Evolutionary conservation across 2,113 vertebrate species (phyloP).

Genomic region (Eurystomus gularis): DNA sequence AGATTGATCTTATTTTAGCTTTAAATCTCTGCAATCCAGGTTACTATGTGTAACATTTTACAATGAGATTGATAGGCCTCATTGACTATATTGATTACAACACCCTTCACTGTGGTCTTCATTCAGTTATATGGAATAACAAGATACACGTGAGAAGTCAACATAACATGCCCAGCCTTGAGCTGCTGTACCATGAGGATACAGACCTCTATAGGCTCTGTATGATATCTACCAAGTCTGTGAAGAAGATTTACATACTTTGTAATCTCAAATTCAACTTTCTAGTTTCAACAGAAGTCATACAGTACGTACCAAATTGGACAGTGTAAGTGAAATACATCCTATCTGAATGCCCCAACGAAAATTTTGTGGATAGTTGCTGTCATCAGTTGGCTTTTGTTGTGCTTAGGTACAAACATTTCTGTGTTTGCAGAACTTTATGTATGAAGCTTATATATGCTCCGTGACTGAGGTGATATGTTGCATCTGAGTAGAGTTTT

Average conservation of each 20-base stretch:
- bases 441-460: not conserved
- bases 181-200: not conserved
- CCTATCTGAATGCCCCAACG: not conserved
- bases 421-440: not conserved
- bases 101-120: not conserved
- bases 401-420: not conserved
- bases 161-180: not conserved
- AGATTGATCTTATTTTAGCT: not conserved
- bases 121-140: not conserved
- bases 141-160: not conserved
- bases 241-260: not conserved
- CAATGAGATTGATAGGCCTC: not conserved
- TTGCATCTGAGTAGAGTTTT: not conserved
- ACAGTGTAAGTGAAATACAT: not conserved
- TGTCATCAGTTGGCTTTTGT: not conserved
- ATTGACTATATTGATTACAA: not conserved
- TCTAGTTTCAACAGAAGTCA: not conserved
- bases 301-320: not conserved
- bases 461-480: not conserved
- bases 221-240: not conserved
- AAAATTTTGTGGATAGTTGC: not conserved
- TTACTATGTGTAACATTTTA: not conserved
- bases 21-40: not conserved
- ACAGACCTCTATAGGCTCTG: not conserved
- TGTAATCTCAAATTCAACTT: not conserved